These are phyloP conservation scores for Pogoniulus pusillus DNA, from an alignment of 2,797 vertebrate species.

Conservation along the genomic window DNA sequence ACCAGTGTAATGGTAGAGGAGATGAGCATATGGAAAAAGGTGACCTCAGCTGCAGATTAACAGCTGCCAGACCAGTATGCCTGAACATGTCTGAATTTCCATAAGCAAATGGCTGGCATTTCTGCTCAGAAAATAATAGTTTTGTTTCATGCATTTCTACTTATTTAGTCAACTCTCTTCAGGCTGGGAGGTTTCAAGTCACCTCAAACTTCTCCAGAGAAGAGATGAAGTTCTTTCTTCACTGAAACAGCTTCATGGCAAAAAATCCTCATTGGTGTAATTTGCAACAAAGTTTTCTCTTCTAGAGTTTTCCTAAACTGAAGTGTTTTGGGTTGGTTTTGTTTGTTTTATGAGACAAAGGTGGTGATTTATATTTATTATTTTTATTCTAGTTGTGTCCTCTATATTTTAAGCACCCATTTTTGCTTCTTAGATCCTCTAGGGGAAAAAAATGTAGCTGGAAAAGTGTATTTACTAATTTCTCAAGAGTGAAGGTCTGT, in stretches of 20 bases:
- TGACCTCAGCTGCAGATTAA: not conserved
- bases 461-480: not conserved
- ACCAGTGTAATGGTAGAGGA: not conserved
- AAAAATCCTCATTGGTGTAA: not conserved
- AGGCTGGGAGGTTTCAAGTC: not conserved
- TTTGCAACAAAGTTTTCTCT: not conserved
- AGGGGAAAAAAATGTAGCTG: not conserved
- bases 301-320: not conserved
- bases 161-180: not conserved
- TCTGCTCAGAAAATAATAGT: not conserved
- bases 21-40: not conserved
- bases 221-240: not conserved
- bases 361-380: not conserved
- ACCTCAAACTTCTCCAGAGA: not conserved
- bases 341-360: not conserved
- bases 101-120: not conserved
- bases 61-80: not conserved
- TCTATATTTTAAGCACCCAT: not conserved
- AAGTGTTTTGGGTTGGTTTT: accelerated
- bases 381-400: not conserved
- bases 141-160: not conserved
- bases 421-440: not conserved
- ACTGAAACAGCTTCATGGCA: not conserved
- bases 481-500: not conserved
- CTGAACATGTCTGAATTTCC: not conserved